A percentile compares a stretch with the other conserved stretches of the same genome.
Evolutionary conservation across 2,888 invertebrate genomes (phyloP).

Genomic region (Thera britannica): DNA sequence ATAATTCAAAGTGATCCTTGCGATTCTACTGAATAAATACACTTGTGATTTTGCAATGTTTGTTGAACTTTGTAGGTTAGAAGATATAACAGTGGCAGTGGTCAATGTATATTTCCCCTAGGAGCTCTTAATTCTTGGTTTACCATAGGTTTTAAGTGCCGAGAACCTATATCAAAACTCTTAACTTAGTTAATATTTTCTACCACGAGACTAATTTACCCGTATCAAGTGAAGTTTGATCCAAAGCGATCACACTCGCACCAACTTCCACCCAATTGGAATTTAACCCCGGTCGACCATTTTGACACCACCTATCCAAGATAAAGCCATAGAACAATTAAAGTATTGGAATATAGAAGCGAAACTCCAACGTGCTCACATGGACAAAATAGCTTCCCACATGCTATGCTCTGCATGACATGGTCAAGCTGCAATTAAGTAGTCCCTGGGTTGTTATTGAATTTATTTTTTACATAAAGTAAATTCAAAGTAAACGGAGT

Average conservation of each 20-base stretch:
- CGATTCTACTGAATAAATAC: no score
- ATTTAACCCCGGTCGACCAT: conserved; percentile 18
- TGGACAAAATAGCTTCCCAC: no score
- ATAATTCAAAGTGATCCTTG: no score
- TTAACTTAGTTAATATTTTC: background rate
- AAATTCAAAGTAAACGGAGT: background rate
- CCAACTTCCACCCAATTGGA: conserved; percentile 1
- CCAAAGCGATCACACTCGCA: conserved; percentile 10
- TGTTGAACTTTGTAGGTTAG: no score
- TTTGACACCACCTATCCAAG: conserved; percentile 21
- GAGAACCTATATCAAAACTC: background rate
- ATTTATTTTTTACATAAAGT: no score
- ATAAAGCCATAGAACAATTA: conserved; percentile 1
- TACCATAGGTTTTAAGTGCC: background rate
- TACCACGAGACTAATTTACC: conserved; percentile 1
- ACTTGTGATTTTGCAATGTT: no score
- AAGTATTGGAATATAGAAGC: conserved; percentile 2
- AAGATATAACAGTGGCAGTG: no score
- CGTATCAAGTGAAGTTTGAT: conserved; percentile 10
- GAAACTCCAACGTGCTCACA: background rate
- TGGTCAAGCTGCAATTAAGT: no score
- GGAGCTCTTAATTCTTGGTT: background rate
- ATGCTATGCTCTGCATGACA: no score
- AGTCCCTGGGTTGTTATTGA: no score
- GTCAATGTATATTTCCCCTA: background rate